Percentiles rank a stretch among this genome's conserved stretches.
Conservation (phyloP, 2,797 vertebrate genomes). For the Sphenopsis melanotis region DNA sequence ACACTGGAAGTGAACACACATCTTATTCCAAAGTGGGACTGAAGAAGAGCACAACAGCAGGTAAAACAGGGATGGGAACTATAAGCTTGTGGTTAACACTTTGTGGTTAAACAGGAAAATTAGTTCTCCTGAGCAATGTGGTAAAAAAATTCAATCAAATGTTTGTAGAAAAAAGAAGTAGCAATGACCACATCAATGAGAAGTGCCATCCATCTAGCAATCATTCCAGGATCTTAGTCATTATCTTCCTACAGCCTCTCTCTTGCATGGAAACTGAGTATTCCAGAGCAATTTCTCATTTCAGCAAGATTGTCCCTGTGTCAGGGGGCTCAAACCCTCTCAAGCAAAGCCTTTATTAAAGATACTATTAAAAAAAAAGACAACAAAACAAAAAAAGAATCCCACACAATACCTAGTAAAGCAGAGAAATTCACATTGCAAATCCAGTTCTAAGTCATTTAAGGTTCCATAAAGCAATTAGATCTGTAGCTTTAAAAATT, state of each 20-base stretch:
- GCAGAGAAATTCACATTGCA: fast-evolving
- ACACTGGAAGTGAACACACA: background rate
- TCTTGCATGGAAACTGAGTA: background rate
- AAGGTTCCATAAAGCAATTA: background rate
- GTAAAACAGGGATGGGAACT: background rate
- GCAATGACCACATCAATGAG: background rate
- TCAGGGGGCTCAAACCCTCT: background rate
- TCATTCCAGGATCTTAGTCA: background rate
- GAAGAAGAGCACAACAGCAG: background rate
- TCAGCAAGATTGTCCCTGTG: background rate
- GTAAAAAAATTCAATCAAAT: background rate
- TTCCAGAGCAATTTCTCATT: background rate
- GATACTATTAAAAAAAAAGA: background rate
- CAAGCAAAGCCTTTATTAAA: background rate
- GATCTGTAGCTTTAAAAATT: background rate
- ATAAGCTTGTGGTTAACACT: background rate
- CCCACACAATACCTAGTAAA: background rate
- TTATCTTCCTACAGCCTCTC: background rate
- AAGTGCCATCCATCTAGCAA: background rate
- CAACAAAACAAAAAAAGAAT: background rate
- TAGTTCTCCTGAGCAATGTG: background rate
- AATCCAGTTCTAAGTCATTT: background rate
- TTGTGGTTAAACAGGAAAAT: background rate
- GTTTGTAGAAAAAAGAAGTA: background rate
- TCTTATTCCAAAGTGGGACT: background rate